phyloP scores from a whole-genome alignment of 1,140 invertebrate genomes.

The Liolophura sinensis region DNA sequence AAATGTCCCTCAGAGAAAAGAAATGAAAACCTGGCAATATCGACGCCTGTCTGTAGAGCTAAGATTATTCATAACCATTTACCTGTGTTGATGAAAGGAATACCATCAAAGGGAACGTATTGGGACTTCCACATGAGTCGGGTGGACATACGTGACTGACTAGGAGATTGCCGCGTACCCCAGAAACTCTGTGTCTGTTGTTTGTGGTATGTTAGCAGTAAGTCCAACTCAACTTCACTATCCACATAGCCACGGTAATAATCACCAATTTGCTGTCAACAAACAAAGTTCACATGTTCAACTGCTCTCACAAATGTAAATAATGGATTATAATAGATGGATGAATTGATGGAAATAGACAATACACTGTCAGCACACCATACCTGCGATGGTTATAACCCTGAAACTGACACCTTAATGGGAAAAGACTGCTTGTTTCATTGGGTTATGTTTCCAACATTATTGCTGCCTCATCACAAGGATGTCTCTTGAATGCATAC shows the following conservation, averaged over 20 bases:
- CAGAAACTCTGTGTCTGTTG: conserved; percentile 59
- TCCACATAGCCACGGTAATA: conserved; percentile 58
- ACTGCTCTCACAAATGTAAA: not conserved
- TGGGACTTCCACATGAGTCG: conserved; percentile 61
- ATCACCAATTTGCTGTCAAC: conserved; percentile 54
- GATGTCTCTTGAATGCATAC: too few species aligned
- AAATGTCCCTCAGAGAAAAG: too few species aligned
- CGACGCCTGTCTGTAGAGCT: not conserved
- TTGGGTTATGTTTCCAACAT: too few species aligned
- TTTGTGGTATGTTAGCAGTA: conserved; percentile 55
- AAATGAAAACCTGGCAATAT: not conserved
- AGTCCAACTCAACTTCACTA: conserved; percentile 54
- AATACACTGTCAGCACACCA: not conserved
- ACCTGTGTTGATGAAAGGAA: conserved; percentile 59
- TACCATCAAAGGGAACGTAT: conserved; percentile 59
- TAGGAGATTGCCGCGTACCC: conserved; percentile 58
- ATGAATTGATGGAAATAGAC: not conserved
- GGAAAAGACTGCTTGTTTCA: too few species aligned
- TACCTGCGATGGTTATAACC: not conserved
- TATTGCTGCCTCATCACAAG: too few species aligned
- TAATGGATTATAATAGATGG: not conserved
- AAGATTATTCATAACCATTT: conserved; percentile 10
- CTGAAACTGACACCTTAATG: not conserved
- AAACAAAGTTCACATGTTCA: conserved; percentile 1
- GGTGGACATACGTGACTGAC: conserved; percentile 51